phyloP scores from a whole-genome alignment of 2,797 vertebrate genomes.

The Masticophis lateralis region DNA sequence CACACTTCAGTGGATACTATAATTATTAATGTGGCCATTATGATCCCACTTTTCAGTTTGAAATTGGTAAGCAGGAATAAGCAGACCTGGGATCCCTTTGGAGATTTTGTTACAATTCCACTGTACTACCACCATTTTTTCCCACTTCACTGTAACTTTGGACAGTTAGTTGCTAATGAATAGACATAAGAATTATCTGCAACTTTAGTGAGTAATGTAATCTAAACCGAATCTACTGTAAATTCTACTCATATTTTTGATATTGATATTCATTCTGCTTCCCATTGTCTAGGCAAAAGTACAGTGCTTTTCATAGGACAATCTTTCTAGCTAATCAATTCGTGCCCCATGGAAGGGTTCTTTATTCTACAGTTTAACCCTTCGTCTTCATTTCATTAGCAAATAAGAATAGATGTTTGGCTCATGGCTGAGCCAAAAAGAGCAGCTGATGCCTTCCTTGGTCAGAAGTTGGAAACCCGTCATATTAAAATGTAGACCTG shows the following conservation, averaged over 20 bases:
- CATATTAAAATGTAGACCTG: conserved; percentile 32
- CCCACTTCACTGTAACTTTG: neutral
- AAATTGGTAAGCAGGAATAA: neutral
- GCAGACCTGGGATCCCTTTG: neutral
- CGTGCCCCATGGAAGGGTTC: neutral
- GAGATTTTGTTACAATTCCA: neutral
- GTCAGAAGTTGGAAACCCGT: neutral
- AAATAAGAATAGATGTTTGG: conserved; percentile 11
- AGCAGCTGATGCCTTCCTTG: neutral
- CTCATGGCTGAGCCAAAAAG: neutral
- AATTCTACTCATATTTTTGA: neutral
- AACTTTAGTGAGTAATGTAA: neutral
- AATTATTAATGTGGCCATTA: neutral
- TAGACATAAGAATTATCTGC: neutral
- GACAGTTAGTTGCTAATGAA: neutral
- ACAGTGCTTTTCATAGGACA: neutral
- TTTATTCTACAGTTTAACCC: neutral
- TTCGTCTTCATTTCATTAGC: conserved; percentile 1
- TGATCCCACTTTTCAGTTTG: neutral
- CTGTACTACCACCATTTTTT: neutral
- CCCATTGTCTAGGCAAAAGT: neutral
- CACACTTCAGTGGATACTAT: neutral
- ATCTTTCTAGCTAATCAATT: neutral
- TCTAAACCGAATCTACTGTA: neutral
- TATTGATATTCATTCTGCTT: neutral